Evolutionary conservation across 1,140 invertebrate genomes (phyloP), one percentile per base, ranked within the genome.

Genomic region (Drosophila kepulauana): DNA sequence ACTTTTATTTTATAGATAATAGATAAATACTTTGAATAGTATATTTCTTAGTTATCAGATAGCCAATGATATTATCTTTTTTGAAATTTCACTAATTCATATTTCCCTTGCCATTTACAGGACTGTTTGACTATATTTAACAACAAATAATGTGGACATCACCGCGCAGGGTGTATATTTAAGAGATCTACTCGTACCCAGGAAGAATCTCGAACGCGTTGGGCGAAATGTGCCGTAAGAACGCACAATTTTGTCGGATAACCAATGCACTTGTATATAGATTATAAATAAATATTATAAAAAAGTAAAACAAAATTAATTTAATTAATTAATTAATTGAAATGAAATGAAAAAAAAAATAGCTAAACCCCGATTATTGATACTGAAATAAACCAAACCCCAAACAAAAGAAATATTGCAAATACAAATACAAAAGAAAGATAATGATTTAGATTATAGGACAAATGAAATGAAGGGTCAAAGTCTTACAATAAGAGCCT

Each of bases 81-180:
- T 25, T 25, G 3, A 3, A 25, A 25, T 25, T 25, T 0, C 5
- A 15, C 5, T 46, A 46, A 16, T 63, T 25, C 8, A 16, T 61
- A n/a, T 51, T 43, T 20, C 0, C 1, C 25, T 13, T 54, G 2
- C 25, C 16, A 48, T 3, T 76, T 79, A 10, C 75, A 92, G 91
- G 91, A 92, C 91, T 92, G 90, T 92, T 88, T 73, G 84, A 88
- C 85, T 91, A 80, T 81, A 91, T 67, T 76, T 76, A 90, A 75
- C 75, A 92, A 91, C 86, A 92, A 72, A 75, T 72, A 75, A 80
- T 82, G 88, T 92, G 91, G 91, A 91, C 91, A 92, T 92, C 91
- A 91, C 91, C 91, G 81, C 91, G 91, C 91, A 92, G 91, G 91
- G 91, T 92, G 91, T 86, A 91, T 89, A 73, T 81, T 82, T 68